Evolutionary conservation across 2,888 invertebrate genomes (phyloP).

Genomic region (Drosophila antonietae): DNA sequence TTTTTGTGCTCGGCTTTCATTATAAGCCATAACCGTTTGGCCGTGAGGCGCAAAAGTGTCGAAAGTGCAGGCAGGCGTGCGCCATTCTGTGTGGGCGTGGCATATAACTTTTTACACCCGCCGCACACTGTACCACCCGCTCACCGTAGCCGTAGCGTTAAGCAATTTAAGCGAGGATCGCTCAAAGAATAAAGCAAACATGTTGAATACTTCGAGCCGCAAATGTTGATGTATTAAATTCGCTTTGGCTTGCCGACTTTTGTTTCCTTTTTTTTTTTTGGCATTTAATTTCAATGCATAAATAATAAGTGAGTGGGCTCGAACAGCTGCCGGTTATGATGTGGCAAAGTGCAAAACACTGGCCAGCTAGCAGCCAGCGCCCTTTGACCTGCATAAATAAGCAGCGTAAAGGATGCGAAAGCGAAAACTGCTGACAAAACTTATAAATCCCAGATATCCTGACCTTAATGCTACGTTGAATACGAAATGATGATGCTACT

Average conservation of each 20-base stretch:
- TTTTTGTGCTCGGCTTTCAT: constrained; percentile 61
- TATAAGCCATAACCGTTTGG: constrained; percentile 76
- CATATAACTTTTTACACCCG: constrained; percentile 46
- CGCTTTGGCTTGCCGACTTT: constrained; percentile 6
- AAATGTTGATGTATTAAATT: constrained; percentile 45
- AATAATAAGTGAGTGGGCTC: constrained; percentile 53
- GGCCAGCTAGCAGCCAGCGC: background rate
- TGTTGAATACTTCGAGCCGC: constrained; percentile 19
- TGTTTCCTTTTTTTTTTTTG: background rate
- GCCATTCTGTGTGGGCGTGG: constrained; percentile 53
- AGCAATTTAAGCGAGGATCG: constrained; percentile 26
- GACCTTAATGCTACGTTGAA: constrained; percentile 81
- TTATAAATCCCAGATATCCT: constrained; percentile 82
- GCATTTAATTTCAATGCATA: constrained; percentile 53
- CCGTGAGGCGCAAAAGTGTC: constrained; percentile 76
- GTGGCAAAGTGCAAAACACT: constrained; percentile 66
- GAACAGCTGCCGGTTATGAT: constrained; percentile 64
- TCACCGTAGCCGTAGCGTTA: background rate
- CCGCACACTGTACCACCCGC: too few relatives aligned
- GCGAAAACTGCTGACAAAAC: constrained; percentile 76
- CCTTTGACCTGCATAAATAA: constrained; percentile 70
- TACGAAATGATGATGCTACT: constrained; percentile 73
- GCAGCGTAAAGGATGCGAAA: constrained; percentile 51
- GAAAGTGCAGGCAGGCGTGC: constrained; percentile 68
- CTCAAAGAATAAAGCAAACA: constrained; percentile 36